Conservation (phyloP, 2,113 vertebrate species). For the Bungarus multicinctus region DNA sequence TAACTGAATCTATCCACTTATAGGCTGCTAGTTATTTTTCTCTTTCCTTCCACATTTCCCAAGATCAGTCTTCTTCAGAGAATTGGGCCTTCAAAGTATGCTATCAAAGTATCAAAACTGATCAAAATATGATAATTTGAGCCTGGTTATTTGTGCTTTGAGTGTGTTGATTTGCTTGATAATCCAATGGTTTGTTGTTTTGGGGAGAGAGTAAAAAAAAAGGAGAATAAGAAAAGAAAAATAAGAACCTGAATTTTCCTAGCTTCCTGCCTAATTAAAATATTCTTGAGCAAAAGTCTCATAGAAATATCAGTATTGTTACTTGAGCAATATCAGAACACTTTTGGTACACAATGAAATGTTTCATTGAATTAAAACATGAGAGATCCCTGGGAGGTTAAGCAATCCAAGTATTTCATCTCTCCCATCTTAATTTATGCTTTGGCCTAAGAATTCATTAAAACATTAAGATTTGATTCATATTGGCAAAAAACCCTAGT, state of each 20-base stretch:
- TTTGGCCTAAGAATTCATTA: slow-evolving; percentile 66
- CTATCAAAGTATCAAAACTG: too few species aligned
- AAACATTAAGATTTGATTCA: slow-evolving; percentile 49
- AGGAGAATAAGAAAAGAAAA: background rate
- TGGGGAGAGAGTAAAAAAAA: background rate
- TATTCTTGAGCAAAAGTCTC: background rate
- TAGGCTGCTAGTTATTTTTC: background rate
- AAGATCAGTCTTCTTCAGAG: background rate
- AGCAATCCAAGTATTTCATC: slow-evolving; percentile 60
- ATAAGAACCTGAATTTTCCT: background rate
- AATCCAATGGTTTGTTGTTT: background rate
- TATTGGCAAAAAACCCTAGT: slow-evolving; percentile 48
- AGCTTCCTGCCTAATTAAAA: background rate
- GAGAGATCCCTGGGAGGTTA: slow-evolving; percentile 36
- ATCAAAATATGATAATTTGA: background rate
- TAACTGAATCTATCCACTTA: background rate
- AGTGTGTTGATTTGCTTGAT: background rate
- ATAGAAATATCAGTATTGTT: background rate
- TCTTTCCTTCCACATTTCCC: background rate
- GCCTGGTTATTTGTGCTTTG: background rate
- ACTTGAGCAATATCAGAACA: background rate
- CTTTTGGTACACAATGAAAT: background rate
- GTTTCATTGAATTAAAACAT: slow-evolving; percentile 35
- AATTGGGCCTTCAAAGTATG: background rate
- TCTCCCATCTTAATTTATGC: slow-evolving; percentile 51